Evolutionary conservation across 2,888 invertebrate genomes (phyloP), one percentile per base, ranked within the genome.

Genomic region (Drosophila hawaiiensis): DNA sequence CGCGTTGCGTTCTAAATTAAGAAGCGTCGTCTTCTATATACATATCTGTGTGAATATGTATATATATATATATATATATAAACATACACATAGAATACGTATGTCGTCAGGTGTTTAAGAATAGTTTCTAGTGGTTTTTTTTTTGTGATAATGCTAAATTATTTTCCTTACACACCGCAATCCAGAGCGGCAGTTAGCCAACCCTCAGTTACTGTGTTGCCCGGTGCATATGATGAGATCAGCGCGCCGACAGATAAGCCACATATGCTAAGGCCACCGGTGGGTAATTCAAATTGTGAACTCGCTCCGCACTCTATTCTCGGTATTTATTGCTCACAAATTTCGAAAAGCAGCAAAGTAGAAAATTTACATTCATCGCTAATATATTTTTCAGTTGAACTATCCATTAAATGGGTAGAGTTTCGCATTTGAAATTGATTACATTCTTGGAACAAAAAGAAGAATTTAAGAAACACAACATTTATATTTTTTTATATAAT

Each of bases 71-170:
- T 4, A n/a, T 10, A 41, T n/a, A n/a, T 9, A 31, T 55, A 59
- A 14, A 33, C 7, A 68, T 1, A 61, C 10, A 31, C 39, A 56
- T 10, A 29, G 22, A 63, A 41, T 49, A 39, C 63, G 67, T 84
- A 76, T 84, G 80, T 82, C 82, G 80, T 85, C 85, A 85, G 85
- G 85, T 85, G 85, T 82, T 83, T 82, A 83, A 85, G 84, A 85
- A 85, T 85, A 85, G 86, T 86, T 83, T 84, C 69, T 71, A 72
- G 71, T 76, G 83, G 62, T 74, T 80, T 80, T 54, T 83, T 83
- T 82, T 47, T 47, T 66, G 63, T 73, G 78, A 76, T 79, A 78
- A 68, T 78, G 73, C 68, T 80, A 70, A 76, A 70, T 55, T 63
- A 73, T 67, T 65, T 65, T 58, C 67, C 16, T 4, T 16, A 28